phyloP scores from a whole-genome alignment of 2,797 vertebrate genomes.

The Peromyscus eremicus region DNA sequence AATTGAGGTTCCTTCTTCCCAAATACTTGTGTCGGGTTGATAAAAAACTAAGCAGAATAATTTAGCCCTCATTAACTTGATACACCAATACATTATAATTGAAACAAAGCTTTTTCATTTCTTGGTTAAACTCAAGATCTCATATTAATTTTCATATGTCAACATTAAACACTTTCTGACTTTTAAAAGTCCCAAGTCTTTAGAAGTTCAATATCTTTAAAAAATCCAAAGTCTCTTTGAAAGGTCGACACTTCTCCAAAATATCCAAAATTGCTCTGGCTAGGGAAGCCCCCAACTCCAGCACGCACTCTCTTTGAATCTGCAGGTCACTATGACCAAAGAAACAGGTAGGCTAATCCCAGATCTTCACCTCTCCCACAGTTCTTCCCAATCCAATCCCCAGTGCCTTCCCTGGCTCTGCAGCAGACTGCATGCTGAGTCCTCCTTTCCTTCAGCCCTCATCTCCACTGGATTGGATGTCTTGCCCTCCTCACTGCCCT shows the following conservation, averaged over 20 bases:
- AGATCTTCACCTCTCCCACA: neutral
- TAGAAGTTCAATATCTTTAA: neutral
- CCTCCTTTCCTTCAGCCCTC: neutral
- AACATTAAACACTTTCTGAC: neutral
- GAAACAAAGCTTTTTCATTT: no score
- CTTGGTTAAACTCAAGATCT: neutral
- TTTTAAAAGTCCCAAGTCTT: neutral
- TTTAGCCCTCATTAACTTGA: neutral
- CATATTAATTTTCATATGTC: neutral
- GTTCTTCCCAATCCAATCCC: neutral
- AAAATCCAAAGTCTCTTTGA: neutral
- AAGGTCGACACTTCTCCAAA: neutral
- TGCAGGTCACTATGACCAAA: neutral
- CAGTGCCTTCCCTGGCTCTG: neutral
- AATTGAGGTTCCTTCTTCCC: neutral
- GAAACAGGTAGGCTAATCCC: neutral
- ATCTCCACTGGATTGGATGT: neutral
- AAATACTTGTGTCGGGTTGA: neutral
- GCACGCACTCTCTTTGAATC: neutral
- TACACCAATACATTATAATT: neutral
- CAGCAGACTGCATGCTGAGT: neutral
- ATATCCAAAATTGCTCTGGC: neutral
- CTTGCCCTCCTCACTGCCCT: no score
- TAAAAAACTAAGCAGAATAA: neutral
- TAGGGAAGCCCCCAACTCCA: neutral